Evolutionary conservation across 2,113 vertebrate genomes (phyloP), one percentile per base, ranked within the genome.

Genomic region (Hippoglossus stenolepis): DNA sequence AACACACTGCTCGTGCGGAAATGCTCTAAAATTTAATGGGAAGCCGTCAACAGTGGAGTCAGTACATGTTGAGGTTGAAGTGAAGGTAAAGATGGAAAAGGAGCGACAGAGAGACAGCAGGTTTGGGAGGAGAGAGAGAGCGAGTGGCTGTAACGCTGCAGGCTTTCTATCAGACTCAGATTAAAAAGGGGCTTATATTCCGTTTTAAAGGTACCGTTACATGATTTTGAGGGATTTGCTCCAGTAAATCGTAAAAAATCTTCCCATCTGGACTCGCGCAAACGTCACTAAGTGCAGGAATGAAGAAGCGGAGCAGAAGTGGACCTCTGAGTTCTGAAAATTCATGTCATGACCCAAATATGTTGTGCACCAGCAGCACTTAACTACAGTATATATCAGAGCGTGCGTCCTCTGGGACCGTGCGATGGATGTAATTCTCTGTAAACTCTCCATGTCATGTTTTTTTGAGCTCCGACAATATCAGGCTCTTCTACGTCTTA

Each of bases 281-380:
- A 73, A 57, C 70, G 54, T 23, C 51, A 26, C 24, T 71, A 56
- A 67, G 57, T 63, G 82, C 58, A 63, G 51, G 8, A 10, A 73
- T 20, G 13, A 66, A 66, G 38, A 66, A 63, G 59, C 5, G 24
- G 40, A 70, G 63, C 43, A 15, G 24, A 67, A 82, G 67, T 69
- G 69, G 70, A 63, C 79, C 28, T 82, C 35, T 58, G 43, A 71
- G 68, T 71, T 83, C 70, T 77, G 73, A 70, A 81, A 70, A 85
- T 82, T 80, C 70, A 85, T 80, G 67, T 85, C 83, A 77, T 84
- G 89, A 85, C 83, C 91, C 79, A 90, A 77, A 90, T 88, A 65
- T 73, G 53, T 18, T 75, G 56, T 66, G 56, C 78, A 79, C 75
- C 6, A 49, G 75, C 58, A 76, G 85, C 87, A 89, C 87, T 88